phyloP scores from a whole-genome alignment of 2,113 vertebrate species.

The Orientallactaga bullata region DNA sequence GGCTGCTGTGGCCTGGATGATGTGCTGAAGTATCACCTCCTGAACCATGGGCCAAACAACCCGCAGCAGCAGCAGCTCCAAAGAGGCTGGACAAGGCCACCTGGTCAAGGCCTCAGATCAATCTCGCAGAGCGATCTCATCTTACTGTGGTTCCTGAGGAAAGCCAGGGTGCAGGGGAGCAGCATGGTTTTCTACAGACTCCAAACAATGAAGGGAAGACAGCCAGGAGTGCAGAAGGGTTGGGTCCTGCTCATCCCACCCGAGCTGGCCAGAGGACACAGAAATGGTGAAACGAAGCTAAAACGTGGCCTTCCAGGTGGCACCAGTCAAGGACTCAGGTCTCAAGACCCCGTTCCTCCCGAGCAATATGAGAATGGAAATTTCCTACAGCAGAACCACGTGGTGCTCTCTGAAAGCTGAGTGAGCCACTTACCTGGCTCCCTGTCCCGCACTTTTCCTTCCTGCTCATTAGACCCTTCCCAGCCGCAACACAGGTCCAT shows the following conservation, averaged over 20 bases:
- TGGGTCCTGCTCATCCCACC: no score
- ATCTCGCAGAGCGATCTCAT: accelerated
- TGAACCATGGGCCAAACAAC: accelerated
- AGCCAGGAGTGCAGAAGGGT: not conserved
- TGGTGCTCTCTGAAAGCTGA: not conserved
- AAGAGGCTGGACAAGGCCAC: accelerated
- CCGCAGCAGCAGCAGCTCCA: accelerated
- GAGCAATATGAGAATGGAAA: not conserved
- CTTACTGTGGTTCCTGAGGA: accelerated
- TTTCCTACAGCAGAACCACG: not conserved
- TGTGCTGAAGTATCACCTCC: not conserved
- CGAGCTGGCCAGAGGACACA: not conserved
- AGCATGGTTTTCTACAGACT: accelerated
- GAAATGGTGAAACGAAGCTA: not conserved
- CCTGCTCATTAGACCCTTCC: not conserved
- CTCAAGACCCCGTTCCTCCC: not conserved
- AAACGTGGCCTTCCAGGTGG: not conserved
- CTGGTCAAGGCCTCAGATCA: accelerated
- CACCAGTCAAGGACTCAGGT: not conserved
- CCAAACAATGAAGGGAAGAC: accelerated
- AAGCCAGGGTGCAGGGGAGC: accelerated
- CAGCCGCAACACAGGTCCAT: accelerated
- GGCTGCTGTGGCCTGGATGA: accelerated
- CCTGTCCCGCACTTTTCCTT: not conserved
- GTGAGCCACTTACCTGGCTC: no score